Evolutionary conservation across 2,797 vertebrate species (phyloP), one percentile per base, ranked within the genome.

Genomic region (Tokudaia muenninki): DNA sequence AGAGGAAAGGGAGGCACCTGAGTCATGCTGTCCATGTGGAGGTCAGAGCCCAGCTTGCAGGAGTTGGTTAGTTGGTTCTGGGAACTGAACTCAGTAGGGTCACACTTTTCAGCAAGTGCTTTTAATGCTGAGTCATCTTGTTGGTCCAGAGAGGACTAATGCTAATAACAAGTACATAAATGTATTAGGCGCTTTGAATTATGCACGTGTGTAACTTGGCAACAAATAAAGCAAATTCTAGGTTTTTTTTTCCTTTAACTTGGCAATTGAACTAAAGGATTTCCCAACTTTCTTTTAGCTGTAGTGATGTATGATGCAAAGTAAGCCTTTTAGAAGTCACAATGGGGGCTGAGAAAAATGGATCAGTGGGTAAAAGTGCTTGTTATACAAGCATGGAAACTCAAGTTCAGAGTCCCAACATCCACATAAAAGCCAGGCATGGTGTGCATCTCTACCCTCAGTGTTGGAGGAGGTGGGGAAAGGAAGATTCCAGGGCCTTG

Each of bases 221-320:
- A 57, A 44, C 72, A 87, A 94, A 78, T 37, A 80, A 59, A 44
- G 55, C 3, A 65, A 91, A 92, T 12, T 29, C 50, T 72, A 65
- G 34, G 34, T 14, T 7, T 67, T 31, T 34, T 81, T 78, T 44
- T 72, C n/a, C 86, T 57, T 37, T 75, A 90, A 84, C 6, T 52
- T 91, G 14, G 14, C 26, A 6, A 21, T 63, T 74, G 72, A 92
- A 22, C 6, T 17, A 52, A 90, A 79, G 52, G 37, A 55, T 79
- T 94, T 88, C 74, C 87, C 24, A 91, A 91, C 80, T 87, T 52
- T 12, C 34, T 81, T 81, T 89, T 57, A 31, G 29, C 59, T 55
- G 1, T 41, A 79, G 80, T 17, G 19, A 59, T 44, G 31, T 22
- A 6, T 29, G 21, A 77, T 37, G 91, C 12, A 2, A 75, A 74